Evolutionary conservation across 2,113 vertebrate species (phyloP).

Genomic region (Ranitomeya variabilis): DNA sequence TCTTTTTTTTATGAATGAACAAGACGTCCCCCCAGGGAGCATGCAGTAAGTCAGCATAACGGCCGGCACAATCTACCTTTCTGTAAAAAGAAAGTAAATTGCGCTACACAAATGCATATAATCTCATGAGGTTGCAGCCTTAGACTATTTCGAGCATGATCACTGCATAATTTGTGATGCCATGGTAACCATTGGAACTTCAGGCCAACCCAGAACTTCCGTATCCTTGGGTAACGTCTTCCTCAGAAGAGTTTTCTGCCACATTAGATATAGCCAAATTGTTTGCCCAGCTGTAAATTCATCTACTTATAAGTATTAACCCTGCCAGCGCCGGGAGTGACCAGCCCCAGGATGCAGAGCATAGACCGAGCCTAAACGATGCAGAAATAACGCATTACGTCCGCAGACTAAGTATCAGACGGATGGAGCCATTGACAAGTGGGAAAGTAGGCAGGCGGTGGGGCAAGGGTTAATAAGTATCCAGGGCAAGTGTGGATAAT

Average conservation of each 20-base stretch:
- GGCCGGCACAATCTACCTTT: neutral
- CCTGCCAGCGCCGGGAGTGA: neutral
- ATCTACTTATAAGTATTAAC: slow-evolving; percentile 31
- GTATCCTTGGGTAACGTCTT: slow-evolving; percentile 62
- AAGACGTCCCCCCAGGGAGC: neutral
- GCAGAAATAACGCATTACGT: neutral
- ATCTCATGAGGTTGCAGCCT: slow-evolving; percentile 56
- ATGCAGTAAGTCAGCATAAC: neutral
- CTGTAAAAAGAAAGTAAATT: neutral
- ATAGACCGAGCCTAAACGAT: neutral
- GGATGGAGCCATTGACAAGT: neutral
- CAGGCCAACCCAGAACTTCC: slow-evolving; percentile 62
- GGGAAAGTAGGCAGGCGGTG: neutral
- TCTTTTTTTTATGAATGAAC: neutral
- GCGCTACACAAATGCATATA: slow-evolving; percentile 14
- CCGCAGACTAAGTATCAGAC: neutral
- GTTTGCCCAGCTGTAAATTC: slow-evolving; percentile 41
- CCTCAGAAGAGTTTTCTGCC: slow-evolving; percentile 51
- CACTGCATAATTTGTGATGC: slow-evolving; percentile 60
- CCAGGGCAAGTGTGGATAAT: slow-evolving; percentile 32
- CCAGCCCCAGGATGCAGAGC: neutral
- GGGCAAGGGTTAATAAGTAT: slow-evolving; percentile 22
- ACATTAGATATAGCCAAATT: slow-evolving; percentile 59
- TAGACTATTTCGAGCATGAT: slow-evolving; percentile 44
- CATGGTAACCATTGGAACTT: slow-evolving; percentile 63